Base-by-base conservation (phyloP, 2,113 vertebrate species). In the Stigmatopora nigra region DNA sequence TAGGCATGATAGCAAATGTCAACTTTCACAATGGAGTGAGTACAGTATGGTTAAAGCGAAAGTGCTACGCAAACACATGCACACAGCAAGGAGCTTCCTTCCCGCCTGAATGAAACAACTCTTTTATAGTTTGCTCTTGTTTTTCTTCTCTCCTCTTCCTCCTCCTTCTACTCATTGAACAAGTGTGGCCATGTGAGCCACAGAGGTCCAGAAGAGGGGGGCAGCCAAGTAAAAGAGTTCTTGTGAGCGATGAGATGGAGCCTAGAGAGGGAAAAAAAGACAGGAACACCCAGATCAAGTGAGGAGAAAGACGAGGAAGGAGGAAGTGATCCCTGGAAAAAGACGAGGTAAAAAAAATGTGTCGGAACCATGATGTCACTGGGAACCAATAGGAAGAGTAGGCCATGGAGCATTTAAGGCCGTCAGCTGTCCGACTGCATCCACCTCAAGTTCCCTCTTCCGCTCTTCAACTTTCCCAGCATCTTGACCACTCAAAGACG, bases 311-410 rank as follows among this genome's bases (percentile, higher is more conserved):
- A 59, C 53, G 59, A 68, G 71, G 68, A 73, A 57, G 70, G 58
- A 69, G 66, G 64, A 72, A 65, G 56, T 63, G 36, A 79, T 64
- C 82, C 80, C 75, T 70, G 3, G 58, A 63, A 84, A 31, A 86
- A 88, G 82, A 88, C 78, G 82, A 80, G 79, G 72, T 75, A 73
- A 83, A 84, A 31, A 83, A 72, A 72, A 81, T 67, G 81, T 68
- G 82, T 68, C 76, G 83, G 83, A 84, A 61, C 84, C 81, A 79
- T 93, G 90, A 92, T 90, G 87, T 94, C 91, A 92, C 78, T 69
- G 60, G 62, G 68, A 86, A 78, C 91, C 91, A 89, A 83, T 91
- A 67, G 49, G 35, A 80, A 79, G 78, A 68, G 73, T 68, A 69
- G 78, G 64, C 79, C 67, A 60, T 61, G 76, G 83, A 85, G 75